These are phyloP conservation scores for Microcebus jonahi DNA, from an alignment of 2,113 vertebrate genomes.

Conservation along the genomic window DNA sequence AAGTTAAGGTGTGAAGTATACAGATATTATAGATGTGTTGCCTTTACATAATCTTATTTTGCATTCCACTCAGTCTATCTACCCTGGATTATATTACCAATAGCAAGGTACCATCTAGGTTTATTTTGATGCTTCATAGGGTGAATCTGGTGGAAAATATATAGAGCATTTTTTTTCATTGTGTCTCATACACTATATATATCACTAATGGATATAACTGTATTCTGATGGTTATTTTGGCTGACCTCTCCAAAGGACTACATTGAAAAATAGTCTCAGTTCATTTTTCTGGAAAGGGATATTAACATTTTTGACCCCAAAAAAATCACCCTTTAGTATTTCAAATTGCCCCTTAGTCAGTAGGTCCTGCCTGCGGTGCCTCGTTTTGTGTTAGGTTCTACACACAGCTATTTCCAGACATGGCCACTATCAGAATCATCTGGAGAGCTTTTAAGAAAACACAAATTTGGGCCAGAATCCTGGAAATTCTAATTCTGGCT, in stretches of 20 bases:
- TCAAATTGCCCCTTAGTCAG: neutral
- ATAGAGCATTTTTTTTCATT: neutral
- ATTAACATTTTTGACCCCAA: neutral
- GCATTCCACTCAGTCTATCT: neutral
- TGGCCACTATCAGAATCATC: neutral
- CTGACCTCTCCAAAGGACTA: neutral
- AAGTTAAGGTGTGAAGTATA: neutral
- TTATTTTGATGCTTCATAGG: neutral
- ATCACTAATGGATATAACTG: neutral
- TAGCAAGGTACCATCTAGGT: neutral
- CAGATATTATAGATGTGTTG: constrained; percentile 3
- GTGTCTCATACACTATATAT: neutral
- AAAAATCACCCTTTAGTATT: constrained; percentile 8
- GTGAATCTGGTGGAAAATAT: neutral
- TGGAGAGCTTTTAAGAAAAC: constrained; percentile 18
- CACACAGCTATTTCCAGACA: constrained; percentile 20
- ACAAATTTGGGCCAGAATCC: neutral
- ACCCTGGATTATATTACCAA: neutral
- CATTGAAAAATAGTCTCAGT: neutral
- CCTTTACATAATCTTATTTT: constrained; percentile 16
- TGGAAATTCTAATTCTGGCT: constrained; percentile 54
- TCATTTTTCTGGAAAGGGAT: constrained; percentile 36
- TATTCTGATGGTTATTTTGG: constrained; percentile 21
- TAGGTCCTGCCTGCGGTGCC: neutral
- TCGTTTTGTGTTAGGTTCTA: neutral